These are phyloP conservation scores for Lordiphosa collinella DNA, from an alignment of 1,140 invertebrate species.

Conservation along the genomic window DNA sequence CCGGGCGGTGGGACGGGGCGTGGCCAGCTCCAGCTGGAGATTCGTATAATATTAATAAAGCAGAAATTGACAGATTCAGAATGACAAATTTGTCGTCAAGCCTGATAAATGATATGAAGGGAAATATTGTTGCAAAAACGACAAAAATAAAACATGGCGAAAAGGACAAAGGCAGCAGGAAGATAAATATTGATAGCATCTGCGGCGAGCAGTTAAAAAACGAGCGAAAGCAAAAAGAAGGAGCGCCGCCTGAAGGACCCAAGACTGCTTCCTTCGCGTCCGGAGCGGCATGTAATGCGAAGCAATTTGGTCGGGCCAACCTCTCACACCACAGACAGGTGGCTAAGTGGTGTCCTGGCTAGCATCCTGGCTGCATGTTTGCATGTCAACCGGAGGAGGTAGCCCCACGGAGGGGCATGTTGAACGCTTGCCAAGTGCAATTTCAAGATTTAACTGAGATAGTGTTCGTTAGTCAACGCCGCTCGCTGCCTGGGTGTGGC, in stretches of 20 bases:
- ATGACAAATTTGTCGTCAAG: constrained; percentile 77
- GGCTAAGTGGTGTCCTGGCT: constrained; percentile 47
- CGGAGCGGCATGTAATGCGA: constrained; percentile 60
- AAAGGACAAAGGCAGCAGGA: constrained; percentile 34
- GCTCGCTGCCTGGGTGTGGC: neutral
- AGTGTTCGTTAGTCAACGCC: constrained; percentile 63
- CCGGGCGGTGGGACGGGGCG: constrained; percentile 12
- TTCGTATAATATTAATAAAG: constrained; percentile 75
- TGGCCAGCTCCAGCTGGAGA: constrained; percentile 15
- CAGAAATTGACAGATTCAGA: constrained; percentile 77
- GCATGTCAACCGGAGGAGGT: constrained; percentile 36
- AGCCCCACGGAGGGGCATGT: constrained; percentile 16
- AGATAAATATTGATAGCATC: constrained; percentile 74
- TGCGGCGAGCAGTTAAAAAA: constrained; percentile 66
- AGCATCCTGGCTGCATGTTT: constrained; percentile 35
- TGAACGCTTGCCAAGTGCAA: constrained; percentile 65
- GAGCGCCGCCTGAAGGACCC: neutral
- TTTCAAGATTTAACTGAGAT: constrained; percentile 60
- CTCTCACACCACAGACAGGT: constrained; percentile 19
- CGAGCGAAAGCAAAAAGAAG: constrained; percentile 46
- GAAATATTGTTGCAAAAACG: constrained; percentile 59
- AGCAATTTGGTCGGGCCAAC: constrained; percentile 47
- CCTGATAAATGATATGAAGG: constrained; percentile 75
- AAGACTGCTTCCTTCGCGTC: constrained; percentile 39
- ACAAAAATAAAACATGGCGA: constrained; percentile 3